Evolutionary conservation across 2,888 invertebrate genomes (phyloP).

Genomic region (Dascillus cervinus): DNA sequence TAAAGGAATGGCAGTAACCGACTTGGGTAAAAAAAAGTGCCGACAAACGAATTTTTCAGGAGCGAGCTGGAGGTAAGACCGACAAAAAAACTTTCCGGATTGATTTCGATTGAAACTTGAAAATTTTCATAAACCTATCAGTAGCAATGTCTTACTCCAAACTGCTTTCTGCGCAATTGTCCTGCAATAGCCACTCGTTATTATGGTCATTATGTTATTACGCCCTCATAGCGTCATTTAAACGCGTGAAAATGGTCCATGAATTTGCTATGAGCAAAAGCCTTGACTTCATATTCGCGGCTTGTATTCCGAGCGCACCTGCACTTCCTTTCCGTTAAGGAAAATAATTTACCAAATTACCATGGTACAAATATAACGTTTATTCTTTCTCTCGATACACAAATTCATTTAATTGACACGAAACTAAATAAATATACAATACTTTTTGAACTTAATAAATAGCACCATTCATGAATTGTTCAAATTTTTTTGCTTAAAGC

Average conservation of each 20-base stretch:
- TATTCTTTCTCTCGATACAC: too few relatives aligned
- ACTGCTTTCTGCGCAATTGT: conserved; percentile 42
- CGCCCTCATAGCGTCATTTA: conserved; percentile 41
- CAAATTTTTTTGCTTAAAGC: too few relatives aligned
- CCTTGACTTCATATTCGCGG: conserved; percentile 29
- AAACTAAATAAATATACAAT: too few relatives aligned
- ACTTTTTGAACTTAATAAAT: too few relatives aligned
- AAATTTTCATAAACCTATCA: conserved; percentile 32
- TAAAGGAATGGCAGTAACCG: background rate
- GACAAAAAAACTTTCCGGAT: conserved; percentile 8
- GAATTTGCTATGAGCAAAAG: conserved; percentile 36
- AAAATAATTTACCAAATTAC: too few relatives aligned
- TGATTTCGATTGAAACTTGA: conserved; percentile 9
- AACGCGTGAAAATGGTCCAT: conserved; percentile 42
- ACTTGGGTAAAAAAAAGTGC: conserved; percentile 1
- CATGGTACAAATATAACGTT: too few relatives aligned
- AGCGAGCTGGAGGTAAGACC: conserved; percentile 1
- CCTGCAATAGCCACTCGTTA: conserved; percentile 41
- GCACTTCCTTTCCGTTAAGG: too few relatives aligned
- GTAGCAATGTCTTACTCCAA: conserved; percentile 37
- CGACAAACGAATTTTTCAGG: conserved; percentile 1
- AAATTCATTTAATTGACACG: too few relatives aligned
- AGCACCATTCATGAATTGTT: too few relatives aligned
- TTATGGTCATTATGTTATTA: conserved; percentile 44
- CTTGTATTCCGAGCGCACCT: too few relatives aligned